These are phyloP conservation scores for Pheosia tremula DNA, from an alignment of 2,888 invertebrate species.

Conservation along the genomic window DNA sequence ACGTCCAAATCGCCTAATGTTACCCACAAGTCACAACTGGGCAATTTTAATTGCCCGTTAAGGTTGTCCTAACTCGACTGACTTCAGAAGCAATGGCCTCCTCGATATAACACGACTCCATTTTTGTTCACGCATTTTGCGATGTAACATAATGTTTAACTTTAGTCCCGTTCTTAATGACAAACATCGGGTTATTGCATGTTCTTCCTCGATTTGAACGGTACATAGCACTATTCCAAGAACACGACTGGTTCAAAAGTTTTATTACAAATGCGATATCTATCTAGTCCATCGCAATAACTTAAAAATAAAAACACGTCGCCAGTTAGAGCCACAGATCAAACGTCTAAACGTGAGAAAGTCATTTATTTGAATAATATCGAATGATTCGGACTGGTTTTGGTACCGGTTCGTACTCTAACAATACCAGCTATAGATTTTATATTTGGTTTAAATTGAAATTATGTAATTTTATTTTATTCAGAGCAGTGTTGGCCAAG, in stretches of 20 bases:
- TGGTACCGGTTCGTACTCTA: conserved; percentile 12
- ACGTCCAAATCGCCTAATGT: too few species aligned
- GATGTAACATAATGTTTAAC: too few species aligned
- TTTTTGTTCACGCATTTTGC: neutral
- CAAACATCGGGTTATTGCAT: too few species aligned
- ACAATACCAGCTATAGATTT: neutral
- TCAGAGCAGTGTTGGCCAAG: too few species aligned
- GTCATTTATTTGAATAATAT: conserved; percentile 23
- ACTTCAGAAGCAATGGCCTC: neutral
- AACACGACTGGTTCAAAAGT: neutral
- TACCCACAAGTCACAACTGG: too few species aligned
- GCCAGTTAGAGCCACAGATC: conserved; percentile 14
- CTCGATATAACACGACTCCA: neutral
- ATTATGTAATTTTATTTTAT: too few species aligned
- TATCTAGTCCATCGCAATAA: conserved; percentile 2
- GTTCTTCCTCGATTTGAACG: too few species aligned
- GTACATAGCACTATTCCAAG: too few species aligned
- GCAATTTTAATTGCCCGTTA: too few species aligned
- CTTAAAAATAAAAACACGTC: neutral
- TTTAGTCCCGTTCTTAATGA: too few species aligned
- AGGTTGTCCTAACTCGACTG: neutral
- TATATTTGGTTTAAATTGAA: too few species aligned
- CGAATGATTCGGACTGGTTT: conserved; percentile 12
- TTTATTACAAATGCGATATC: neutral
- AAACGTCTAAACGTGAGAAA: conserved; percentile 24